phyloP scores from a whole-genome alignment of 2,797 vertebrate genomes.

The Tenualosa thibaudeaui region DNA sequence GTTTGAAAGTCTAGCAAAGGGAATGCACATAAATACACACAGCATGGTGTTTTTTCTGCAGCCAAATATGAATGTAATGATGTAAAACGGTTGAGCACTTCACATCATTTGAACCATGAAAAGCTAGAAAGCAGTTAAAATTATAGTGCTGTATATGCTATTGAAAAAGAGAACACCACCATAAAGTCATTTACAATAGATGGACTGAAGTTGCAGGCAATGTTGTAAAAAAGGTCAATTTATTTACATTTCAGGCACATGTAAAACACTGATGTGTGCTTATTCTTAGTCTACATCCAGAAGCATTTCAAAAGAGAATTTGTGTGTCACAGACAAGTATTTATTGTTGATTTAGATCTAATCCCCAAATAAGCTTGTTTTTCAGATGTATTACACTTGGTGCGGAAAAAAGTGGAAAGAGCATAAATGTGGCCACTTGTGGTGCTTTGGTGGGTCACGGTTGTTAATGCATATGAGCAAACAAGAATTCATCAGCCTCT shows the following conservation, averaged over 20 bases:
- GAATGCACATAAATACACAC: background rate
- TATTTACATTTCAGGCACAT: no score
- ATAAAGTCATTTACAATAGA: no score
- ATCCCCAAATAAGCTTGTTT: background rate
- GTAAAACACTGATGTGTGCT: no score
- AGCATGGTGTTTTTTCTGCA: background rate
- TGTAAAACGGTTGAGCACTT: background rate
- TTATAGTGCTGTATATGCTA: background rate
- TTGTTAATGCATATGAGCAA: background rate
- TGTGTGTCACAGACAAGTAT: no score
- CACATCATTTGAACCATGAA: background rate
- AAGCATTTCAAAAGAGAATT: no score
- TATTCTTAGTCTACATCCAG: no score
- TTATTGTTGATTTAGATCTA: background rate
- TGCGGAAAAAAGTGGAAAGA: background rate
- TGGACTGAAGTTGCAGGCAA: no score
- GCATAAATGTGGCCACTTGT: background rate
- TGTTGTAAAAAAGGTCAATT: no score
- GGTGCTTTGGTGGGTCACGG: background rate
- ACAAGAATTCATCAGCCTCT: background rate
- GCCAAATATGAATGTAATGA: background rate
- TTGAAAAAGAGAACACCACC: no score
- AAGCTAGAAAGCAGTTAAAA: background rate
- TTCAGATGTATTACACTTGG: background rate
- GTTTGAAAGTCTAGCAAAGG: background rate